These are phyloP conservation scores for Sebastes reedi DNA, from an alignment of 2,797 vertebrate species.

Conservation along the genomic window DNA sequence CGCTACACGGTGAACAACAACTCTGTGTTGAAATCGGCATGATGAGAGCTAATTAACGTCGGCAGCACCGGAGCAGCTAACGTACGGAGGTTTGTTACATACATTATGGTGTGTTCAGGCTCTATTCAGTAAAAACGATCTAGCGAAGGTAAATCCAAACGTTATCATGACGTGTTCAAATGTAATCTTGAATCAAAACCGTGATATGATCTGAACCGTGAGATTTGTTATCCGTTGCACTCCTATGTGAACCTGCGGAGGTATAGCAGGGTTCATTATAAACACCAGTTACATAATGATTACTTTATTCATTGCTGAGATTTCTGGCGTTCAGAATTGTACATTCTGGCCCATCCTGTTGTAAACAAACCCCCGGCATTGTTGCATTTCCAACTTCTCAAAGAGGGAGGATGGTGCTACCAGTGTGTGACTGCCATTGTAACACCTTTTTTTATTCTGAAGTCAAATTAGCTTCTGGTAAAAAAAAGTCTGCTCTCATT, in stretches of 20 bases:
- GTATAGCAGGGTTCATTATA: background rate
- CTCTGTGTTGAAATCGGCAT: too few species aligned
- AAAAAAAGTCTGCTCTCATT: background rate
- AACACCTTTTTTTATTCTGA: background rate
- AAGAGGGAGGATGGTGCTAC: background rate
- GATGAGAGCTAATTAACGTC: rapidly evolving
- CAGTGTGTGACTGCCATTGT: background rate
- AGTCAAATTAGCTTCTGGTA: background rate
- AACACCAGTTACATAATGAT: slow-evolving; percentile 8
- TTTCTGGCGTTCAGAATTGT: slow-evolving; percentile 10
- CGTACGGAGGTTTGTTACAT: too few species aligned
- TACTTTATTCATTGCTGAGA: slow-evolving; percentile 4
- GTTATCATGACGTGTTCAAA: too few species aligned
- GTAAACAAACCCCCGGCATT: slow-evolving; percentile 31
- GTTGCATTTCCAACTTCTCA: slow-evolving; percentile 6
- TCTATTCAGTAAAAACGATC: too few species aligned
- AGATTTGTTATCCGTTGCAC: too few species aligned
- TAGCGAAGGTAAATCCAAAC: too few species aligned
- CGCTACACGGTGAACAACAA: too few species aligned
- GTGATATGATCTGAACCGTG: too few species aligned
- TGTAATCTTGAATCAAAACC: too few species aligned
- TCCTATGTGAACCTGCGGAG: too few species aligned
- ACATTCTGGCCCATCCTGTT: background rate
- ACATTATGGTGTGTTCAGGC: too few species aligned
- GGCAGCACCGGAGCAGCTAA: too few species aligned